Conservation (phyloP, 2,888 invertebrate species). For the Epistrophella euchroma region DNA sequence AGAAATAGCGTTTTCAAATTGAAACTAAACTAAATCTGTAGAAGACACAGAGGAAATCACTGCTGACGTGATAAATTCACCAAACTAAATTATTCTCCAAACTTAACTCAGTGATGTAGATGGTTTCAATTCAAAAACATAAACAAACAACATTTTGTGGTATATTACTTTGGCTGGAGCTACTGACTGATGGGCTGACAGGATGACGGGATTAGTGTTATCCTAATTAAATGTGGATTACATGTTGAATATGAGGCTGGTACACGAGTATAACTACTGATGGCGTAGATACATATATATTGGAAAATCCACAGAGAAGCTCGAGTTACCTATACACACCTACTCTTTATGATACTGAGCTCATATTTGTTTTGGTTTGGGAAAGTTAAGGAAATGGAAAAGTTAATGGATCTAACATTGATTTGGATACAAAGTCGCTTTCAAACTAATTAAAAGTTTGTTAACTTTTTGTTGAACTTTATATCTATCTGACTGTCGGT, state of each 20-base stretch:
- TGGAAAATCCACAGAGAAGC: neutral
- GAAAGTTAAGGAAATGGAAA: conserved; percentile 27
- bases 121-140: conserved; percentile 49
- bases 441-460: conserved; percentile 72
- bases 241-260: conserved; percentile 38
- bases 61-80: conserved; percentile 24
- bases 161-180: neutral
- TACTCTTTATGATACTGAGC: neutral
- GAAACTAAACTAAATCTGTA: conserved; percentile 33
- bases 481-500: conserved; percentile 21
- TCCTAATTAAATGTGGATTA: conserved; percentile 62
- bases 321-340: neutral
- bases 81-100: neutral
- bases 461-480: conserved; percentile 59
- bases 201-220: conserved; percentile 43
- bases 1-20: conserved; percentile 17
- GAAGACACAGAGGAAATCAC: conserved; percentile 19
- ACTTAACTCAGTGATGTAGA: neutral
- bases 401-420: conserved; percentile 64
- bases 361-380: conserved; percentile 39
- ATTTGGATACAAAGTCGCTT: conserved; percentile 67
- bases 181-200: conserved; percentile 14
- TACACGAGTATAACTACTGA: too few species aligned
- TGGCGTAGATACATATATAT: neutral
- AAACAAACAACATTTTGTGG: conserved; percentile 26